These are phyloP conservation scores for Lepus europaeus DNA, from an alignment of 2,113 vertebrate species.

Conservation along the genomic window DNA sequence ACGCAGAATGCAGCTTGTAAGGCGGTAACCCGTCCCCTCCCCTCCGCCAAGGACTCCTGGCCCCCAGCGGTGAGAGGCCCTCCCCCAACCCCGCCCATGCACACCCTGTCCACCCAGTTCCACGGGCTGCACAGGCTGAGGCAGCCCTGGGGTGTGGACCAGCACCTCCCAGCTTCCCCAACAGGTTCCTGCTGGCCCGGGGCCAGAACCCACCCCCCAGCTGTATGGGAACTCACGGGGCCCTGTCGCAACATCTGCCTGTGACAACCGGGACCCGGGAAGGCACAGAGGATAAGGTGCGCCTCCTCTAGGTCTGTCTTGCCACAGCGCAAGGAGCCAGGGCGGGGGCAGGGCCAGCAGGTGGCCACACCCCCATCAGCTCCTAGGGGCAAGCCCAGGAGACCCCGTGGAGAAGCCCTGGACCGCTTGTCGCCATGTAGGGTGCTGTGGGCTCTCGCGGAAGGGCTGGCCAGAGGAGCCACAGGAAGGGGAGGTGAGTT, in stretches of 20 bases:
- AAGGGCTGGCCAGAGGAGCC: background rate
- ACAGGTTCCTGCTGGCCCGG: background rate
- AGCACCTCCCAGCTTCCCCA: background rate
- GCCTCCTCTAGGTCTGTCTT: background rate
- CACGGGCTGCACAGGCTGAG: background rate
- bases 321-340: background rate
- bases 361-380: background rate
- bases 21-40: background rate
- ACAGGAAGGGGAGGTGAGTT: background rate
- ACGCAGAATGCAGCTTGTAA: background rate
- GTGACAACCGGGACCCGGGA: conserved; percentile 17
- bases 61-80: background rate
- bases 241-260: background rate
- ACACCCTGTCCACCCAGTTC: background rate
- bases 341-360: background rate
- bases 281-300: background rate
- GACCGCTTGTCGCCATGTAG: background rate
- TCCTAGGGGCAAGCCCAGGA: background rate
- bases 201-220: conserved; percentile 8
- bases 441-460: background rate
- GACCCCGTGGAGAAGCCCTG: background rate
- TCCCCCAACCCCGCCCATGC: background rate
- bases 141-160: background rate
- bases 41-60: background rate
- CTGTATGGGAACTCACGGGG: background rate